phyloP scores from a whole-genome alignment of 2,113 vertebrate genomes.

The Chiloscyllium plagiosum region DNA sequence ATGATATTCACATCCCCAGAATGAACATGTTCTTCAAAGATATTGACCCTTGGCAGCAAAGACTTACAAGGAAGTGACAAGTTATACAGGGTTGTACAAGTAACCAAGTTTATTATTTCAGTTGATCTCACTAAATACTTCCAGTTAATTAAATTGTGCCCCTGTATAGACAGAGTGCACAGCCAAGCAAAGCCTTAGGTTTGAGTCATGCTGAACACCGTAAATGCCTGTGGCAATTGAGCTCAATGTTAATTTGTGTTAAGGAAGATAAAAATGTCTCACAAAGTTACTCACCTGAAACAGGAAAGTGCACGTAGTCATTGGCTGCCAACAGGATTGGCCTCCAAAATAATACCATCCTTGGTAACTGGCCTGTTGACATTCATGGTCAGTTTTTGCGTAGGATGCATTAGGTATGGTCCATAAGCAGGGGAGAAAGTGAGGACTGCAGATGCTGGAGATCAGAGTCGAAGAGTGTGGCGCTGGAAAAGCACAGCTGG shows the following conservation, averaged over 20 bases:
- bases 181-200: neutral
- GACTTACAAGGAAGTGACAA: neutral
- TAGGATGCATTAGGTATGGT: neutral
- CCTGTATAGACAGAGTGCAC: neutral
- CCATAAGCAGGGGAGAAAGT: neutral
- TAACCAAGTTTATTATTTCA: neutral
- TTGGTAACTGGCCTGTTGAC: neutral
- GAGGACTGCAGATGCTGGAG: no score
- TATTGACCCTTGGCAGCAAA: neutral
- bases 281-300: neutral
- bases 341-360: neutral
- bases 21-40: neutral
- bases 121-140: neutral
- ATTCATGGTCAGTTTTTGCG: neutral
- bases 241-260: neutral
- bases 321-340: neutral
- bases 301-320: no score
- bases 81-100: neutral
- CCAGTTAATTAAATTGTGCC: neutral
- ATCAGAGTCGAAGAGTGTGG: no score
- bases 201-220: neutral
- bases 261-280: neutral
- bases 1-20: neutral
- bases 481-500: no score
- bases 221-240: neutral